Conservation (phyloP, 2,797 vertebrate genomes). For the Spinus pinus region DNA sequence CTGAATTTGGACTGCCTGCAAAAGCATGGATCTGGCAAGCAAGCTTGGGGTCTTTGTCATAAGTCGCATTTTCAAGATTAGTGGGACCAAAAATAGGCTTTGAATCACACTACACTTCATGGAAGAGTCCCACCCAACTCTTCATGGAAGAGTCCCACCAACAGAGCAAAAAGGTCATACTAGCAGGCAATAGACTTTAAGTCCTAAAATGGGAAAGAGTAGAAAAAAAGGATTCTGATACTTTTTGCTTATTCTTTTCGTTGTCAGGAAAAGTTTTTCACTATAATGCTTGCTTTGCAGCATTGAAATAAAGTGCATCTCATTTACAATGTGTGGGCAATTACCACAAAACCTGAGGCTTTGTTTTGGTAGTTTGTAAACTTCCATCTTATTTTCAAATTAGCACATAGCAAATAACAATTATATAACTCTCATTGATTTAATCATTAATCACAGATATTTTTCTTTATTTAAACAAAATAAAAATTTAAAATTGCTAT, state of each 20-base stretch:
- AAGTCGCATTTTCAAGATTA: neutral
- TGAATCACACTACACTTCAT: neutral
- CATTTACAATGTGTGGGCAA: neutral
- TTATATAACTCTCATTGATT: neutral
- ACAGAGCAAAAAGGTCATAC: neutral
- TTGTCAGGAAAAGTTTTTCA: neutral
- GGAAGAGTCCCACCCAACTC: neutral
- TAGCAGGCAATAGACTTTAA: neutral
- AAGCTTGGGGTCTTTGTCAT: neutral
- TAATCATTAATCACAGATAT: neutral
- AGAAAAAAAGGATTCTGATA: neutral
- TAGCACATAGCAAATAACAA: neutral
- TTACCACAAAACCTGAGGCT: neutral
- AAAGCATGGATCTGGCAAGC: neutral
- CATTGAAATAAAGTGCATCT: neutral
- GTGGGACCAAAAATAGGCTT: conserved; percentile 22
- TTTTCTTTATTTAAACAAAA: neutral
- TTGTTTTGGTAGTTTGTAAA: neutral
- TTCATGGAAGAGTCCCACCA: neutral
- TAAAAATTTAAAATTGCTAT: neutral
- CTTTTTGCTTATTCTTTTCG: neutral
- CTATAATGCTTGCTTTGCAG: neutral
- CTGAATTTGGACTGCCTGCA: neutral
- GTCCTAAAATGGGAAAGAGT: neutral
- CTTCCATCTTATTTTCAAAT: neutral